Conservation (phyloP, 2,113 vertebrate species). For the Chelonoidis abingdonii region DNA sequence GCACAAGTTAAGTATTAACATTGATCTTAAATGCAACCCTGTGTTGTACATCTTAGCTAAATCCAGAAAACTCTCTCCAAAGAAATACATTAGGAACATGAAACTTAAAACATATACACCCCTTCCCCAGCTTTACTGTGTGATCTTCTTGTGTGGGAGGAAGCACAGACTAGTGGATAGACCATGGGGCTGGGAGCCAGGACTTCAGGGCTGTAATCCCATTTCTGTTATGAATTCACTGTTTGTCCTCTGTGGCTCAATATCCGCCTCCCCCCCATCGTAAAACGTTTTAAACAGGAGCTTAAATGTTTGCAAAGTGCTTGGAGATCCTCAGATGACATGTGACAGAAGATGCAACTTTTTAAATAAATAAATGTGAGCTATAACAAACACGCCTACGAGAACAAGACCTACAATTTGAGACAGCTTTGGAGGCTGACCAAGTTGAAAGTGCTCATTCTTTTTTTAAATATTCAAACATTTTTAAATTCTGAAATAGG, state of each 20-base stretch:
- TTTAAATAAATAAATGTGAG: neutral
- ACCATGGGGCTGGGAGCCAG: neutral
- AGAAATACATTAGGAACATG: neutral
- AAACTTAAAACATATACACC: neutral
- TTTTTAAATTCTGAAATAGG: neutral
- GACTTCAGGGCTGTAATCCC: neutral
- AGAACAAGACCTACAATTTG: neutral
- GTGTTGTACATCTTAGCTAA: fast-evolving
- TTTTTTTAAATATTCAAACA: neutral
- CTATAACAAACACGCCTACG: neutral
- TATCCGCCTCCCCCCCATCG: neutral
- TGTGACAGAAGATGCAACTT: neutral
- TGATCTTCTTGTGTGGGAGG: neutral
- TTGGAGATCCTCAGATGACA: fast-evolving
- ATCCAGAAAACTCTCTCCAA: neutral
- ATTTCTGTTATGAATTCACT: neutral
- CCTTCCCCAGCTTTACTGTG: neutral
- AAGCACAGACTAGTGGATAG: neutral
- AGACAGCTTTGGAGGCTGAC: neutral
- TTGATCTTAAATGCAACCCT: fast-evolving
- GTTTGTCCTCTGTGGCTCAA: neutral
- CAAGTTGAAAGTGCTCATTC: neutral
- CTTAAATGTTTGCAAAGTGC: neutral
- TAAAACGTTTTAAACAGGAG: neutral
- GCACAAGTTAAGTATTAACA: neutral